Evolutionary conservation across 2,113 vertebrate genomes (phyloP).

Genomic region (Pholis gunnellus): DNA sequence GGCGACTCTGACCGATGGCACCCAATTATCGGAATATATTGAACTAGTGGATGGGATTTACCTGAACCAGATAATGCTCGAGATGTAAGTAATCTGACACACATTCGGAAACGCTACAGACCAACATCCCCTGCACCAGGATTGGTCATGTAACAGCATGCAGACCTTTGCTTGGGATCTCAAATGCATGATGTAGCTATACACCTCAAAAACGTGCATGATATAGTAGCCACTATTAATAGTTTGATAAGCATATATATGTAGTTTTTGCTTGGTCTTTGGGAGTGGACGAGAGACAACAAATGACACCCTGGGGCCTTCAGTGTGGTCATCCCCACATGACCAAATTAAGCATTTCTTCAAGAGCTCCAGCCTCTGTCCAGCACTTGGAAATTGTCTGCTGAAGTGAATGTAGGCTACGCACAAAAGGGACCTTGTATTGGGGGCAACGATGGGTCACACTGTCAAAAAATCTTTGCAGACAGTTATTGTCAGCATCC

Average conservation of each 20-base stretch:
- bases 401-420: conserved; percentile 62
- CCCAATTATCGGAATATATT: conserved; percentile 93
- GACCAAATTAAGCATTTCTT: not conserved
- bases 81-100: conserved; percentile 91
- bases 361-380: conserved; percentile 12
- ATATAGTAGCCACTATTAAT: not conserved
- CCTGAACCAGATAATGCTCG: conserved; percentile 95
- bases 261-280: not conserved
- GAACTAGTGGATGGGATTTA: conserved; percentile 94
- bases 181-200: conserved; percentile 8
- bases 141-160: conserved; percentile 18
- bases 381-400: conserved; percentile 34
- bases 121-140: not conserved
- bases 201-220: not conserved
- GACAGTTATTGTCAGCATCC: conserved; percentile 48
- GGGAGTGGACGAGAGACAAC: not conserved
- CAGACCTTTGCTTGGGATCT: not conserved
- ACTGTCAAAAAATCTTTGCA: conserved; percentile 36
- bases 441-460: conserved; percentile 45
- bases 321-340: not conserved
- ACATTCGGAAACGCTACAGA: not conserved
- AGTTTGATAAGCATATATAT: not conserved
- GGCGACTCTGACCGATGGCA: conserved; percentile 86
- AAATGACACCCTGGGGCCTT: not conserved
- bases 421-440: conserved; percentile 68